phyloP scores from a whole-genome alignment of 2,888 invertebrate species.

The Xanthia icteritia region DNA sequence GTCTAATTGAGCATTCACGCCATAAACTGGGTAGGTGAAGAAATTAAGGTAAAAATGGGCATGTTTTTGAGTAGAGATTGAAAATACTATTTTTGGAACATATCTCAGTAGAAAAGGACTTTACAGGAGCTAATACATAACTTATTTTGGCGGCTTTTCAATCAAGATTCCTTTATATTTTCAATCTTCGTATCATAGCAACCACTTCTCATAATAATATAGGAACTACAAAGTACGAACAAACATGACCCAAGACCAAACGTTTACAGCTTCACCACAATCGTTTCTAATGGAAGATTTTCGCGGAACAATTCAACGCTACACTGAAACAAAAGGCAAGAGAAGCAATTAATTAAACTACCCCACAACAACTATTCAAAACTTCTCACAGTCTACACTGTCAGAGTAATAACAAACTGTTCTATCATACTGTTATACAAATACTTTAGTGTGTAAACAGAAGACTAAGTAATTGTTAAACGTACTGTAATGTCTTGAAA shows the following conservation, averaged over 20 bases:
- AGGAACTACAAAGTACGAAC: background rate
- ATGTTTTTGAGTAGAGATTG: background rate
- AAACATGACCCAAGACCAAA: background rate
- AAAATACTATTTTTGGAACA: background rate
- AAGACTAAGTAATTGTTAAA: constrained; percentile 9
- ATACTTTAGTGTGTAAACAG: constrained; percentile 3
- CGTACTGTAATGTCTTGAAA: constrained; percentile 12
- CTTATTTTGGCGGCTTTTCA: background rate
- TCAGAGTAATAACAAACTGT: constrained; percentile 16
- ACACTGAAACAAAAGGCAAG: constrained; percentile 19
- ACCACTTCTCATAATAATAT: background rate
- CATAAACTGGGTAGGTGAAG: constrained; percentile 1
- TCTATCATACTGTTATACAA: background rate
- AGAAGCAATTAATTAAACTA: constrained; percentile 32
- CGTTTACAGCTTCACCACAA: background rate
- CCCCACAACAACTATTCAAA: constrained; percentile 26
- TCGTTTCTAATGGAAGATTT: background rate
- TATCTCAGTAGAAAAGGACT: too few relatives aligned
- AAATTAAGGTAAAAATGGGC: background rate
- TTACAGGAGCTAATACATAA: too few relatives aligned
- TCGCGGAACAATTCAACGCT: constrained; percentile 3
- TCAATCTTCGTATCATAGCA: background rate
- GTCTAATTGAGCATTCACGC: constrained; percentile 16
- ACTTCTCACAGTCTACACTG: constrained; percentile 5
- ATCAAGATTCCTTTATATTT: background rate